phyloP scores from a whole-genome alignment of 2,888 invertebrate genomes.

The Notocelia uddmanniana region DNA sequence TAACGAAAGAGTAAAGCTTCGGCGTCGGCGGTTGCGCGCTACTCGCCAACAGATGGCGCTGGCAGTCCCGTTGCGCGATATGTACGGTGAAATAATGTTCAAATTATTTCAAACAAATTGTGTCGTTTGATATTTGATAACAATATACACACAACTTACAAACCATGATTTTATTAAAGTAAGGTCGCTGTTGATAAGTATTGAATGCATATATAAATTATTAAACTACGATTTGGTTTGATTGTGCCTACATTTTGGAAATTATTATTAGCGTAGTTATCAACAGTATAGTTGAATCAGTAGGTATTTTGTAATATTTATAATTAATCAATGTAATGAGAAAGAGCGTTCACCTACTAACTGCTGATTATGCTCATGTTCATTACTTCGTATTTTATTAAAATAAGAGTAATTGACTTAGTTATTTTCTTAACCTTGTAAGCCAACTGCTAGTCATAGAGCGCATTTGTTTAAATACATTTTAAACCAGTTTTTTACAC shows the following conservation, averaged over 20 bases:
- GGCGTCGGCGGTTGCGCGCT: constrained; percentile 46
- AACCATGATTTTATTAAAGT: neutral
- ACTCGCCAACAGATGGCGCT: constrained; percentile 60
- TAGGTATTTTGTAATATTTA: too few relatives aligned
- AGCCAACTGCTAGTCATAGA: constrained; percentile 5
- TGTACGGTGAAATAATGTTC: neutral
- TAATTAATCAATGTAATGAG: neutral
- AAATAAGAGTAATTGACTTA: neutral
- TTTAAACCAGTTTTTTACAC: constrained; percentile 5
- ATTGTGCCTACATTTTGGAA: too few relatives aligned
- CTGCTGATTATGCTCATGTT: neutral
- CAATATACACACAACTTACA: neutral
- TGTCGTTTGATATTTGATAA: neutral
- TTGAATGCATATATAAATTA: too few relatives aligned
- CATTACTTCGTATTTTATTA: neutral
- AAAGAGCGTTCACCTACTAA: neutral
- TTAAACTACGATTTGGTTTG: too few relatives aligned
- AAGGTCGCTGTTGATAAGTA: too few relatives aligned
- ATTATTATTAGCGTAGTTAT: too few relatives aligned
- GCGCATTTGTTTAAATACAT: constrained; percentile 8
- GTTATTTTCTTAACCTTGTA: constrained; percentile 1
- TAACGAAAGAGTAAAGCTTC: neutral
- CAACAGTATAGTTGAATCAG: too few relatives aligned
- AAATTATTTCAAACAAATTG: neutral
- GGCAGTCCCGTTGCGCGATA: constrained; percentile 34